Base-by-base conservation (phyloP, 2,797 vertebrate genomes). In the Anabacerthia variegaticeps region DNA sequence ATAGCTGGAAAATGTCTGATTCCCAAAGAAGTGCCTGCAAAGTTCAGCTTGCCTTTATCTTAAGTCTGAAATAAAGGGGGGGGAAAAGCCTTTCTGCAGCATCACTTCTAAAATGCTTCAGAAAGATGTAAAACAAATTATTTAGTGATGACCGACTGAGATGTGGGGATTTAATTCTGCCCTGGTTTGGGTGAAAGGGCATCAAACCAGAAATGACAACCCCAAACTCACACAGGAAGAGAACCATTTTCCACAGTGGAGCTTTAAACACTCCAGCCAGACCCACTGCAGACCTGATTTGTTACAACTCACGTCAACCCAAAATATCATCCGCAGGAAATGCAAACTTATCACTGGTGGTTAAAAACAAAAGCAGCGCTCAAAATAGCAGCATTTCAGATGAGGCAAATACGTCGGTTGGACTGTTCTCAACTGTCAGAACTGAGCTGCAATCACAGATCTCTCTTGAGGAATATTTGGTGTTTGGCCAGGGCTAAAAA, bases 311-410 rank as follows among this genome's bases (percentile, higher is more conserved):
- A 1, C 1, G 0, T 88, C 89, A 84, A 63, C 67, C 54, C 88
- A 63, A 93, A 95, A 93, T 83, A 79, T 36, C 83, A 71, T 37
- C 89, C 4, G 20, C 17, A 79, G 94, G 83, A 91, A 96, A 84
- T 12, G 85, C 69, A 90, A 95, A 90, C 80, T 88, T 93, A 59
- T n/a, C 69, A 15, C 44, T 46, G 77, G 52, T 55, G 66, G 67
- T 49, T 88, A 79, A 93, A 88, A 95, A 92, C 95, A 92, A 92
- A 87, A 80, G 83, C 85, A 79, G 32, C 28, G 89, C 96, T 78
- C 61, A 80, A 74, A 94, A 95, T 80, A 89, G 94, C 89, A 91
- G 80, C 84, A 32, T 94, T 95, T 92, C 90, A 79, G 82, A 77
- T 49, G 76, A 94, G 82, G 91, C 26, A 36, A 77, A 58, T 61